Evolutionary conservation across 2,888 invertebrate genomes (phyloP), one percentile per base, ranked within the genome.

Genomic region (Agrilus mali): DNA sequence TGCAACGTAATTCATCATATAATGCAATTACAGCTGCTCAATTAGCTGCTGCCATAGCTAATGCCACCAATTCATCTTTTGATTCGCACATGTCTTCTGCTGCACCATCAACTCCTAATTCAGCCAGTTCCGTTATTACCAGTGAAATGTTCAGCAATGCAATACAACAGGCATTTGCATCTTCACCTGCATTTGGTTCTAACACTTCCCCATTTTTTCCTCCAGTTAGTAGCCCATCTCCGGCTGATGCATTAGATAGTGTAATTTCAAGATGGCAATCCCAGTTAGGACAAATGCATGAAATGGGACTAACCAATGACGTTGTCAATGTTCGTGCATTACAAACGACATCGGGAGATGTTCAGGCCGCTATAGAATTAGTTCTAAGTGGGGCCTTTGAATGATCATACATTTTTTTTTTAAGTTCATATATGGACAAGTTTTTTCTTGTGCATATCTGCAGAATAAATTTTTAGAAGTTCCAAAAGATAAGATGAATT

Each of bases 341-440:
- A 34, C 78, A 82, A 49, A 78, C 85, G 42, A 84, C 86, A 38
- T 63, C 69, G 53, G 94, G 95, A 42, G 87, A 94, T 61, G 82
- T 95, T 3, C 88, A 89, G 59, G 86, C 86, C 15, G 95, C 95
- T 13, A 81, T 94, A 44, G 90, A 94, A 64, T 72, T 95, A 41
- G 83, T 96, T 16, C 86, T 94, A 59, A 83, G 73, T 53, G 80
- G 80, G 33, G 66, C 64, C 37, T 63, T 69, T 43, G 64, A 65
- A 42, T 60, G 51, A 52, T 16, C 38, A 45, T 20, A 20, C 38
- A 42, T 33, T 42, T 27, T 27, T 27, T 27, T 27, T 10, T 10
- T 10, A 1, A 10, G 27, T 10, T 27, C 10, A 10, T 10, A 2
- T 27, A 27, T 27, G 10, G 10, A 27, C 27, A 10, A 27, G 2